These are phyloP conservation scores for Coelogynopora nodosa DNA, from an alignment of 2,888 invertebrate species.

Conservation along the genomic window DNA sequence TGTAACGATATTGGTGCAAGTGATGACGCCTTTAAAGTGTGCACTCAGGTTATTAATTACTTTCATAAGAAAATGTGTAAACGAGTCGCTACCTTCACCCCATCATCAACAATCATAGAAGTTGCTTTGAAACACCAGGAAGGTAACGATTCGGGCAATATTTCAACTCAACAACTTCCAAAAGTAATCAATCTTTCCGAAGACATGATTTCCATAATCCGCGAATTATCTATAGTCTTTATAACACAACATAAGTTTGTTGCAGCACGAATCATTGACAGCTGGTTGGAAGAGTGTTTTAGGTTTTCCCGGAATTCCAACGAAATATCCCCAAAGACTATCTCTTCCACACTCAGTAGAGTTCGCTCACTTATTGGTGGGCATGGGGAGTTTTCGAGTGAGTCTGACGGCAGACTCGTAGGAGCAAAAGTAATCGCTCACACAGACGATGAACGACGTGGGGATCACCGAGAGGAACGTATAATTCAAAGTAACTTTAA, in stretches of 20 bases:
- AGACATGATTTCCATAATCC: neutral
- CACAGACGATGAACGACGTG: neutral
- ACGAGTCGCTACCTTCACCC: neutral
- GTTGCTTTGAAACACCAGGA: neutral
- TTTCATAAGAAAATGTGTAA: neutral
- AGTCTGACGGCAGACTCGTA: too few species aligned
- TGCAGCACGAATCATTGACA: neutral
- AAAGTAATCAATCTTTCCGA: neutral
- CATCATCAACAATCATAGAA: neutral
- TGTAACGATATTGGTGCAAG: neutral
- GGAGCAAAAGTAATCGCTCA: too few species aligned
- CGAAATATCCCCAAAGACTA: neutral
- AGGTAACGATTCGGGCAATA: neutral
- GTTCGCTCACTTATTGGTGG: neutral
- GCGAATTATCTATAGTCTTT: neutral
- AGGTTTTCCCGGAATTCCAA: neutral
- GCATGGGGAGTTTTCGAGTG: too few species aligned
- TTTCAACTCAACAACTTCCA: neutral
- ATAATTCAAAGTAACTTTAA: neutral
- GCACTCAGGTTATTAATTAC: neutral
- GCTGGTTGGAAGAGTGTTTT: neutral
- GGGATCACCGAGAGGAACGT: neutral
- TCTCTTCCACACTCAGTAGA: neutral
- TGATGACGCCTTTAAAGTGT: neutral
- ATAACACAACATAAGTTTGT: neutral